phyloP scores from a whole-genome alignment of 2,888 invertebrate genomes.

The Orthonychiurus folsomi region DNA sequence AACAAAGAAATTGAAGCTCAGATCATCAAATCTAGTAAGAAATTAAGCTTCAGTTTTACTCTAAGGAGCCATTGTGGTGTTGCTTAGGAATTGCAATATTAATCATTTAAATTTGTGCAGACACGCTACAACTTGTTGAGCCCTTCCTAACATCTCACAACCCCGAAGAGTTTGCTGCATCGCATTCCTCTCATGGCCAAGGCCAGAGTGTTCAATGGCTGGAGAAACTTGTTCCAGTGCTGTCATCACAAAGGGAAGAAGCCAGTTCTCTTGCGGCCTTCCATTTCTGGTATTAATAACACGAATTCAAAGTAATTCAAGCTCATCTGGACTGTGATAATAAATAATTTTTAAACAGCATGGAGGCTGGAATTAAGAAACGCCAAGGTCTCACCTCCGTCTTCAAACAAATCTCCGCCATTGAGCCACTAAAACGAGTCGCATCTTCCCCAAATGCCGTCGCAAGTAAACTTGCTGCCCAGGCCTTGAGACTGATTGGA shows the following conservation, averaged over 20 bases:
- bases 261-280: slow-evolving; percentile 94
- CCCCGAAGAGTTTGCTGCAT: slow-evolving; percentile 88
- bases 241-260: slow-evolving; percentile 89
- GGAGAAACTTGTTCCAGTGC: slow-evolving; percentile 79
- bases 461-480: slow-evolving; percentile 92
- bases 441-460: slow-evolving; percentile 97
- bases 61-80: too few relatives aligned
- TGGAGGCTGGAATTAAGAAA: slow-evolving; percentile 97
- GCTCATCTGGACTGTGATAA: not conserved
- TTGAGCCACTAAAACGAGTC: slow-evolving; percentile 87
- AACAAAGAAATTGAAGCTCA: slow-evolving; percentile 97
- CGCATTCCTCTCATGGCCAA: slow-evolving; percentile 83
- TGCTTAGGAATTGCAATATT: not conserved
- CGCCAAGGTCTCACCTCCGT: slow-evolving; percentile 83
- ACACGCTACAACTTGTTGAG: slow-evolving; percentile 92
- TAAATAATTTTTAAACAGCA: slow-evolving; percentile 55
- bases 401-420: slow-evolving; percentile 87
- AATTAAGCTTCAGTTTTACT: not conserved
- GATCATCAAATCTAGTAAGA: slow-evolving; percentile 67
- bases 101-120: slow-evolving; percentile 44
- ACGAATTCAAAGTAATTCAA: not conserved
- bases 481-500: slow-evolving; percentile 82
- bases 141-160: slow-evolving; percentile 91
- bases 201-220: slow-evolving; percentile 95
- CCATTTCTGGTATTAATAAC: slow-evolving; percentile 52